phyloP scores from a whole-genome alignment of 2,888 invertebrate species.

The Malthinus flaveolus region DNA sequence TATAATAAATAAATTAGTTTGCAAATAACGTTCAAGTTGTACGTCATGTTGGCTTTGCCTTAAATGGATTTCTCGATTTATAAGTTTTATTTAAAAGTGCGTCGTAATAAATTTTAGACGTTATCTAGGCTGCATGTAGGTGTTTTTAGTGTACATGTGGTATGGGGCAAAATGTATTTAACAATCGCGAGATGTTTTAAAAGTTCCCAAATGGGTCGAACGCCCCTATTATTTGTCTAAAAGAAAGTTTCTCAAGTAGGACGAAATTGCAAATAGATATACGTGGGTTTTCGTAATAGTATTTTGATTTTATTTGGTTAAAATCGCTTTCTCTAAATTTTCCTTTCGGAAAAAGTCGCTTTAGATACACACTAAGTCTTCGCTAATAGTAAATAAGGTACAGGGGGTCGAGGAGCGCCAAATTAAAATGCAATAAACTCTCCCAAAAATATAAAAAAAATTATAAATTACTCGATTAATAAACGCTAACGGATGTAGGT shows the following conservation, averaged over 20 bases:
- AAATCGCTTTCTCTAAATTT: not conserved
- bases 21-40: not conserved
- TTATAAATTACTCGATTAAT: too few species aligned
- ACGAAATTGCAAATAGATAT: not conserved
- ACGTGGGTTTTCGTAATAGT: not conserved
- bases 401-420: too few species aligned
- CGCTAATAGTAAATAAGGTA: too few species aligned
- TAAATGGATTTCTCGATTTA: slow-evolving; percentile 9
- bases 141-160: not conserved
- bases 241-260: not conserved
- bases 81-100: slow-evolving; percentile 9
- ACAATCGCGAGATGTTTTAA: not conserved
- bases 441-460: not conserved
- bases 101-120: slow-evolving; percentile 12
- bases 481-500: too few species aligned
- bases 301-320: too few species aligned
- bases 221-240: not conserved
- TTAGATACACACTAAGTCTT: too few species aligned
- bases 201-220: not conserved
- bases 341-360: too few species aligned
- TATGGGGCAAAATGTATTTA: not conserved
- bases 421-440: too few species aligned
- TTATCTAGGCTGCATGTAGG: slow-evolving; percentile 21
- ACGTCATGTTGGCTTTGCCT: not conserved
- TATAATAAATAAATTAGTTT: slow-evolving; percentile 14